Conservation (phyloP, 64 coral and sea anemone genomes). For the Actinia tenebrosa region DNA sequence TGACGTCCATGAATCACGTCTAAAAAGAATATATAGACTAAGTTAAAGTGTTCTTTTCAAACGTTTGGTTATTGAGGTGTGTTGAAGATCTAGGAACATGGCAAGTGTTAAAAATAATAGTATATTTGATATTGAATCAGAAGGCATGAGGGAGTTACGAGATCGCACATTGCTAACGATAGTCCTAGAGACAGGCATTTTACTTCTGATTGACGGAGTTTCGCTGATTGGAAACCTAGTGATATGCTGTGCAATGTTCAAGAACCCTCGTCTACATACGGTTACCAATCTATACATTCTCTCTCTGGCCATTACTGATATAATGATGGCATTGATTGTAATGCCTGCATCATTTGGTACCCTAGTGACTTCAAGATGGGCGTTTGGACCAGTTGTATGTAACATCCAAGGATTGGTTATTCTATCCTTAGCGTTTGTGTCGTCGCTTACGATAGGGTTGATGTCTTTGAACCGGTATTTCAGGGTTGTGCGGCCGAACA, state of each 20-base stretch:
- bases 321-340: slow-evolving; percentile 26
- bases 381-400: slow-evolving; percentile 18
- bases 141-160: neutral
- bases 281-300: slow-evolving; percentile 39
- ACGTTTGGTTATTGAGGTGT: neutral
- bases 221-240: slow-evolving; percentile 27
- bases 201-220: neutral
- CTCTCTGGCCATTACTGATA: slow-evolving; percentile 32
- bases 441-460: slow-evolving; percentile 27
- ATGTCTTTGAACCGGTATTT: slow-evolving; percentile 53
- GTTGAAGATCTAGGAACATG: neutral
- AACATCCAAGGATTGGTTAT: slow-evolving; percentile 34
- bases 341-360: slow-evolving; percentile 15
- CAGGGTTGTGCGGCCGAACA: slow-evolving; percentile 20
- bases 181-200: neutral
- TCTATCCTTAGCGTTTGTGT: slow-evolving; percentile 14
- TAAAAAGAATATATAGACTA: neutral
- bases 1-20: neutral
- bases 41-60: neutral
- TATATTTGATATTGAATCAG: neutral
- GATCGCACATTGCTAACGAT: neutral
- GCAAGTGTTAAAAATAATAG: neutral
- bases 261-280: slow-evolving; percentile 32
- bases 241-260: slow-evolving; percentile 32
- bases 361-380: slow-evolving; percentile 2